These are phyloP conservation scores for Phocoena sinus DNA, from an alignment of 2,113 vertebrate genomes.

Conservation along the genomic window DNA sequence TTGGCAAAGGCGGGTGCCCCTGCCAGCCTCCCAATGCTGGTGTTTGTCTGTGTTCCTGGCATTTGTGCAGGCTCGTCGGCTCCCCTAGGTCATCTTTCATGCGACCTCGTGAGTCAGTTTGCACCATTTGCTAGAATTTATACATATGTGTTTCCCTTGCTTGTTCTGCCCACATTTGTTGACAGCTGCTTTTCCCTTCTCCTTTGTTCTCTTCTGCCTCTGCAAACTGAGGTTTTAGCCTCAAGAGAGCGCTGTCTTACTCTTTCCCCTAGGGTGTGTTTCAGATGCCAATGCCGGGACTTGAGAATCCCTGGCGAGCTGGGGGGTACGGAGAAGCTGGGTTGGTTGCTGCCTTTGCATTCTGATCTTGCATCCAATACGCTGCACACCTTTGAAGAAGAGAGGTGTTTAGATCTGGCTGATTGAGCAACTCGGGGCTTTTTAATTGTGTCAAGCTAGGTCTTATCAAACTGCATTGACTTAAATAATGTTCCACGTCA, in stretches of 20 bases:
- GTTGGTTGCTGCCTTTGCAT: background rate
- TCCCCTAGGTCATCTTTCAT: background rate
- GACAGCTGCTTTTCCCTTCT: background rate
- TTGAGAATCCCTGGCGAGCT: background rate
- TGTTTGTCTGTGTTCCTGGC: no score
- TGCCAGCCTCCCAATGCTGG: background rate
- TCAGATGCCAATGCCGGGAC: background rate
- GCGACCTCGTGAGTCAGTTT: background rate
- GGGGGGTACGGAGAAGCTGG: background rate
- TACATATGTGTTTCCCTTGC: background rate
- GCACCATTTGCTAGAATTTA: background rate
- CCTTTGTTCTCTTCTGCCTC: background rate
- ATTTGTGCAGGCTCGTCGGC: background rate
- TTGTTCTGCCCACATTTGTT: background rate
- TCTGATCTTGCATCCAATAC: constrained; percentile 9
- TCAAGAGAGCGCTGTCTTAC: background rate
- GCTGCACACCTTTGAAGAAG: background rate
- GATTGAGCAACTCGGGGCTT: background rate
- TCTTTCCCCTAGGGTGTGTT: background rate
- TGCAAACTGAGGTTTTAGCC: background rate
- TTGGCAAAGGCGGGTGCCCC: background rate
- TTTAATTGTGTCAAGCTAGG: background rate
- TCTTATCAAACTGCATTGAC: background rate
- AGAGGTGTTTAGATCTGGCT: background rate
- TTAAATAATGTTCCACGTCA: background rate